Evolutionary conservation across 2,888 invertebrate genomes (phyloP), one percentile per base, ranked within the genome.

Genomic region (Heliconius cydno): DNA sequence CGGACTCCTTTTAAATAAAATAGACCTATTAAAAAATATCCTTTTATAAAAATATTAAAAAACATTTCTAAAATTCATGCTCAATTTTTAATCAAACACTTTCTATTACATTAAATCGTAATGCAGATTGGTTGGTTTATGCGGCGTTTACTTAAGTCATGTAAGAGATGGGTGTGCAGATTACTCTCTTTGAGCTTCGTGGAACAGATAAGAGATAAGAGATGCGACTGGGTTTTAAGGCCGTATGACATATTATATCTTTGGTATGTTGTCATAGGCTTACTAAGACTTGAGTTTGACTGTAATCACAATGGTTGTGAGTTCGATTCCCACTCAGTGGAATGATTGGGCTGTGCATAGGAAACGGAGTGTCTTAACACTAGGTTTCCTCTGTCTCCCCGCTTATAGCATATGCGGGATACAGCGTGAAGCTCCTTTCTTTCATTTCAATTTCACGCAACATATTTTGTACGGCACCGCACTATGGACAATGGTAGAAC

Each of bases 401-500:
- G 25, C 12, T 13, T 60, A 60, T 46, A 46, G 46, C 22, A 60
- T 34, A 9, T 67, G 34, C 67, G 22, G 41, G 46, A 28, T 46
- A 25, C 10, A 12, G 7, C 70, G 15, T 71, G 46, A 28, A 46
- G 41, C 63, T 63, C 9, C 13, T 65, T 65, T 65, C 28, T 71
- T 77, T 52, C 52, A 52, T 72, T 46, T 78, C n/a, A 78, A 66
- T 72, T 77, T 76, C 63, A 41, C 79, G 77, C 79, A 75, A 74
- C 67, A 75, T 68, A 71, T 79, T 78, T 66, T 76, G 41, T 73
- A 60, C 52, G 80, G n/a, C 78, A 80, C 71, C 66, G 77, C 66
- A n/a, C n/a, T n/a, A n/a, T n/a, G n/a, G n/a, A n/a, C n/a, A n/a
- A n/a, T n/a, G n/a, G n/a, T n/a, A n/a, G n/a, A n/a, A n/a, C n/a